Conservation (phyloP, 2,113 vertebrate species). For the Salminus brasiliensis region DNA sequence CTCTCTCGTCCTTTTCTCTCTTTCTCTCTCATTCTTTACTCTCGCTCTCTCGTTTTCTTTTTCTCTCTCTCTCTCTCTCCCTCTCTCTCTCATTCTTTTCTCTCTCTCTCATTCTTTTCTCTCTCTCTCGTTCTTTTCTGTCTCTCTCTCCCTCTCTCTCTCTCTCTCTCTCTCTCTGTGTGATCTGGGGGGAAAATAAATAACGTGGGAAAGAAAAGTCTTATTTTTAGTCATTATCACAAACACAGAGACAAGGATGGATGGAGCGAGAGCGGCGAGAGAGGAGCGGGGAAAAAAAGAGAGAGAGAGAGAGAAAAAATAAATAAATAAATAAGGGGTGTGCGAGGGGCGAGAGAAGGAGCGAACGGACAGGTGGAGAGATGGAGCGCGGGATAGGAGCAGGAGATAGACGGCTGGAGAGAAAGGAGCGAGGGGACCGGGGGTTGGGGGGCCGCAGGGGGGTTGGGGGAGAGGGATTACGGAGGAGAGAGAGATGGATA, state of each 20-base stretch:
- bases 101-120: neutral
- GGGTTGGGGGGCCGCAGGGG: constrained; percentile 42
- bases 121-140: constrained; percentile 39
- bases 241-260: constrained; percentile 43
- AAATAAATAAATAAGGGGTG: constrained; percentile 40
- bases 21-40: constrained; percentile 53
- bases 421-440: constrained; percentile 31
- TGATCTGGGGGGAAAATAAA: constrained; percentile 66
- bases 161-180: constrained; percentile 46
- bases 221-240: constrained; percentile 59
- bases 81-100: constrained; percentile 20
- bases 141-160: constrained; percentile 1
- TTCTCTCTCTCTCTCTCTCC: constrained; percentile 46
- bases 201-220: constrained; percentile 61
- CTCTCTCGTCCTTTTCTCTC: neutral
- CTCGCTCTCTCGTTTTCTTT: constrained; percentile 4
- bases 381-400: constrained; percentile 10
- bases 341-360: neutral
- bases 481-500: constrained; percentile 71
- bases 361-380: constrained; percentile 38
- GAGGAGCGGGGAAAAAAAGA: neutral
- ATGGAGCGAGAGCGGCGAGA: constrained; percentile 32
- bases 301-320: no score
- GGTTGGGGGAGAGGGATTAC: constrained; percentile 56
- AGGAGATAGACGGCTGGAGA: constrained; percentile 45